phyloP scores from a whole-genome alignment of 1,140 invertebrate genomes.

The Anoplophora glabripennis region DNA sequence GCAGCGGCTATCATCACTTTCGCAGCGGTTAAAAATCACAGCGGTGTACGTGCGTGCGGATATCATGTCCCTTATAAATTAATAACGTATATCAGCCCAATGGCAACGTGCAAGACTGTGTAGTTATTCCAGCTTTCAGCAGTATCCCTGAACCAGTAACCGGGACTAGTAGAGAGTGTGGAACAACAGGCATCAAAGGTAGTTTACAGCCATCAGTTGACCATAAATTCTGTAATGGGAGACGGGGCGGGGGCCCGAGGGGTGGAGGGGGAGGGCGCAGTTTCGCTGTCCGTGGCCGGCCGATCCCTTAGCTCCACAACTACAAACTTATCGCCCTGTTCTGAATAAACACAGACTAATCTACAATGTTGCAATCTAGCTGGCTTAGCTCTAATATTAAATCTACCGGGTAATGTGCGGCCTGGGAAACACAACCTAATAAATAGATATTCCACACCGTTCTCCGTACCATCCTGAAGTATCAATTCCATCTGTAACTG shows the following conservation, averaged over 20 bases:
- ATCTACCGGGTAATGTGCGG: slow-evolving; percentile 34
- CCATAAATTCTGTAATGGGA: slow-evolving; percentile 27
- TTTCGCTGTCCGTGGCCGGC: slow-evolving; percentile 11
- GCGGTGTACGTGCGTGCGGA: no score
- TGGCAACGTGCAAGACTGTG: no score
- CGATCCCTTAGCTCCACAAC: slow-evolving; percentile 7
- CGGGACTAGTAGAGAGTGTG: not conserved
- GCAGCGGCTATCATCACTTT: no score
- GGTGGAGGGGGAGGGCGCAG: not conserved
- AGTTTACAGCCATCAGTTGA: slow-evolving; percentile 28
- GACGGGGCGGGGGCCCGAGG: slow-evolving; percentile 5
- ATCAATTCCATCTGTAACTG: slow-evolving; percentile 9
- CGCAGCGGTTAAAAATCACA: no score
- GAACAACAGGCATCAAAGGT: slow-evolving; percentile 25
- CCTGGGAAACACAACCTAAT: slow-evolving; percentile 21
- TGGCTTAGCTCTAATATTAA: slow-evolving; percentile 34
- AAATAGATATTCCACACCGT: slow-evolving; percentile 18
- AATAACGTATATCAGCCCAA: no score
- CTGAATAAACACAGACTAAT: slow-evolving; percentile 38
- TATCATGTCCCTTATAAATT: no score
- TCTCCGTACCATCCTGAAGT: slow-evolving; percentile 19
- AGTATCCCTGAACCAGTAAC: no score
- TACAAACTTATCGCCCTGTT: slow-evolving; percentile 28
- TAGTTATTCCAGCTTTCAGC: no score
- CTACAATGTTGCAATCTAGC: slow-evolving; percentile 38